Conservation (phyloP, 2,888 invertebrate species). For the Heliconius ethilla region DNA sequence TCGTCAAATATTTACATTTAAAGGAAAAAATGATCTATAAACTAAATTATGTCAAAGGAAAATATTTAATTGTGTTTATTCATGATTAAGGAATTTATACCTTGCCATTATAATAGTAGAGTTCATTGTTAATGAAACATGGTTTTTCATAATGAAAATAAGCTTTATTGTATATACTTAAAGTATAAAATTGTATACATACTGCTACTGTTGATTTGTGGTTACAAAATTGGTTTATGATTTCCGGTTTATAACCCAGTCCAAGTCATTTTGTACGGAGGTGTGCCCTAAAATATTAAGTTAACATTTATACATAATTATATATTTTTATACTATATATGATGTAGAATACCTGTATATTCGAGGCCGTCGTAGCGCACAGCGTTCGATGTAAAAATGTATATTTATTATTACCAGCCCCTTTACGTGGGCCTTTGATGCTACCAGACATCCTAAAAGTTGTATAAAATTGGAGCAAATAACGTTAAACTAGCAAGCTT, state of each 20-base stretch:
- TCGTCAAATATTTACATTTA: constrained; percentile 38
- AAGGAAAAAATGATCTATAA: constrained; percentile 65
- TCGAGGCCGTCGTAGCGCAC: neutral
- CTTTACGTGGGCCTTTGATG: too few relatives aligned
- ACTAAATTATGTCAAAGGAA: constrained; percentile 65
- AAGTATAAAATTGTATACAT: constrained; percentile 23
- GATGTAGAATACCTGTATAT: neutral
- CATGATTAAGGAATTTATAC: constrained; percentile 34
- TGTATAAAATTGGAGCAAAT: too few relatives aligned
- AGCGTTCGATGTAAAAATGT: neutral
- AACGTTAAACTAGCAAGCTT: too few relatives aligned
- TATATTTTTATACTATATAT: neutral
- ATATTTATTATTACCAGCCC: too few relatives aligned
- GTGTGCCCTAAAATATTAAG: neutral
- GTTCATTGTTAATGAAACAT: constrained; percentile 44
- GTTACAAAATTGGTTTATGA: constrained; percentile 69
- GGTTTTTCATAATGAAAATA: neutral
- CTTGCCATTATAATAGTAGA: constrained; percentile 39
- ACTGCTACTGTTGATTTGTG: constrained; percentile 72
- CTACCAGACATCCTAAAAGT: too few relatives aligned
- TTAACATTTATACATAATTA: too few relatives aligned
- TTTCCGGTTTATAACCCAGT: constrained; percentile 66
- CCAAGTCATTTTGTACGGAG: constrained; percentile 29
- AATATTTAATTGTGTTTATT: constrained; percentile 44
- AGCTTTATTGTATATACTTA: neutral